Evolutionary conservation across 2,113 vertebrate species (phyloP), one percentile per base, ranked within the genome.

Genomic region (Acanthochromis polyacanthus): DNA sequence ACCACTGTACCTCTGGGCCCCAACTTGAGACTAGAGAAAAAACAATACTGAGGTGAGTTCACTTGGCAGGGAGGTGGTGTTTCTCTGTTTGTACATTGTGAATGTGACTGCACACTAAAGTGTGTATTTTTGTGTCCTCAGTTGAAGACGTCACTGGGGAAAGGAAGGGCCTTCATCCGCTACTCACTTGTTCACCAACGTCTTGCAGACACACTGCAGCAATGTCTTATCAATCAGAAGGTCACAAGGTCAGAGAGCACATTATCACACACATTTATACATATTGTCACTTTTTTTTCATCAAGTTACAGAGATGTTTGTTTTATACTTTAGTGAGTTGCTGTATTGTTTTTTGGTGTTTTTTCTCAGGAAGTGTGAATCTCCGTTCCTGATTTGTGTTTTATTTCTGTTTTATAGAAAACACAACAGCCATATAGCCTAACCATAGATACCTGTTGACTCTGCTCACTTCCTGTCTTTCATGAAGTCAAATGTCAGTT

Each of bases 141-240:
- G 98, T 88, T 99, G 57, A 97, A 97, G 87, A 98, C 98, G 0
- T 98, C 98, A 10, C 93, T 99, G 90, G 98, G 98, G 1, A 99
- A 96, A 89, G 98, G 98, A 81, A 92, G 98, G 63, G 97, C 98
- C 43, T 99, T 99, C 80, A 94, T 99, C 63, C 96, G 98, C 52
- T 99, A 99, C 91, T 98, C 96, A 0, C 86, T 99, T 5, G 96
- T 99, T 70, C 97, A 99, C 87, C 97, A 99, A 92, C 94, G 98
- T 43, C 91, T 99, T 48, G 98, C 97, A 22, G 98, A 99, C 90
- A 98, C 97, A 2, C 90, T 99, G 70, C 98, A 99, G 88, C 98
- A 99, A 65, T 99, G 98, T 91, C 94, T 99, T 57, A 97, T 98
- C 90, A 98, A 99, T 89, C 93, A 95, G 68, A 96, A 94, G 80